These are phyloP conservation scores for Hassar affinis DNA, from an alignment of 2,113 vertebrate species.

Conservation along the genomic window DNA sequence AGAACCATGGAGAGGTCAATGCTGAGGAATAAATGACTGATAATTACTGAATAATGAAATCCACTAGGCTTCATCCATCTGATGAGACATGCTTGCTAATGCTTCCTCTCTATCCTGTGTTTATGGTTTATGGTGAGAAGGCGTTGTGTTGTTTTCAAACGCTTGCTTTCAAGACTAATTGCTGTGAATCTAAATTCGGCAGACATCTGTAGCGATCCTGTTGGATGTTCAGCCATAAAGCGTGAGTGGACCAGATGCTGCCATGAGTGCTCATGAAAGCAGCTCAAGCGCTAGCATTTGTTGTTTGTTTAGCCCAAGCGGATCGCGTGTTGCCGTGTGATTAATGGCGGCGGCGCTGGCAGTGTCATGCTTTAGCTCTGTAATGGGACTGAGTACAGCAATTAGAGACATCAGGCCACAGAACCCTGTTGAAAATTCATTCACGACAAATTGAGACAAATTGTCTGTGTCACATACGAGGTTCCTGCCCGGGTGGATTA, in stretches of 20 bases:
- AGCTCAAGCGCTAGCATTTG: conserved; percentile 4
- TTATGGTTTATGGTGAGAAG: not conserved
- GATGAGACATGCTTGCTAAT: not conserved
- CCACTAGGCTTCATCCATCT: not conserved
- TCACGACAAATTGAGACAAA: conserved; percentile 46
- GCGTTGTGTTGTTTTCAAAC: not conserved
- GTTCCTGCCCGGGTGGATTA: conserved; percentile 18
- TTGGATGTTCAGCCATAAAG: not conserved
- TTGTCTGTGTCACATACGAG: conserved; percentile 28
- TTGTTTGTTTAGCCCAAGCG: conserved; percentile 16
- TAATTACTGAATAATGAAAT: not conserved
- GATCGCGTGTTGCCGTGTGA: conserved; percentile 38
- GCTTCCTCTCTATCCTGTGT: not conserved
- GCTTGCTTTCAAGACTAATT: not conserved
- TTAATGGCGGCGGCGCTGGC: conserved; percentile 30
- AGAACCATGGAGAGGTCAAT: not conserved
- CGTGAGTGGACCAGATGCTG: not conserved
- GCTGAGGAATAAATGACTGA: no score
- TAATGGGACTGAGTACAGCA: conserved; percentile 41
- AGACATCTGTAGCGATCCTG: not conserved
- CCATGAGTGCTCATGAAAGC: not conserved
- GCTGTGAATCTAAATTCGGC: not conserved
- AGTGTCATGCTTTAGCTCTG: conserved; percentile 21
- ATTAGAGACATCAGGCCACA: conserved; percentile 43
- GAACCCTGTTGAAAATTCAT: conserved; percentile 38